Percentiles rank a stretch among this genome's conserved stretches.
These are phyloP conservation scores for Pyrrhia umbra DNA, from an alignment of 2,888 invertebrate species.

Conservation along the genomic window DNA sequence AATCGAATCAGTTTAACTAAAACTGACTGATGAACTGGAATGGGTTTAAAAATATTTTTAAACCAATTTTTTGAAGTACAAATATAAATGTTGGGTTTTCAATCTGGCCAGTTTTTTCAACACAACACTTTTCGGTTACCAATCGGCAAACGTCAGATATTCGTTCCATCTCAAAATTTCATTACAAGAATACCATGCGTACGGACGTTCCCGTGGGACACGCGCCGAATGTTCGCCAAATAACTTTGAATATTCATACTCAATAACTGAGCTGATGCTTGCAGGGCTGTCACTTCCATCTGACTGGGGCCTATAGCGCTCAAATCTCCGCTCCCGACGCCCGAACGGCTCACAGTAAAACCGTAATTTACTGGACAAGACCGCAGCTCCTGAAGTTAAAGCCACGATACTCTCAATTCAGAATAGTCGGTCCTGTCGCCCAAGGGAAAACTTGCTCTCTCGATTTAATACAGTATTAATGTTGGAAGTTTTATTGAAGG, in stretches of 20 bases:
- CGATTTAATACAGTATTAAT: slow-evolving; percentile 29
- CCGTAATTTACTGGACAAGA: slow-evolving; percentile 47
- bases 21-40: background rate
- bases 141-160: slow-evolving; percentile 30
- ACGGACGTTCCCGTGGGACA: slow-evolving; percentile 38
- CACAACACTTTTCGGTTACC: slow-evolving; percentile 14
- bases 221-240: slow-evolving; percentile 58
- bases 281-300: slow-evolving; percentile 35
- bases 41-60: no score
- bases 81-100: background rate
- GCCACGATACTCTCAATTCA: slow-evolving; percentile 18
- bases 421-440: slow-evolving; percentile 2
- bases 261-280: slow-evolving; percentile 52
- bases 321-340: slow-evolving; percentile 25
- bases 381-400: slow-evolving; percentile 32
- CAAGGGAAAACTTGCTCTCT: slow-evolving; percentile 28
- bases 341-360: slow-evolving; percentile 26
- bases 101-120: background rate
- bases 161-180: slow-evolving; percentile 47
- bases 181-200: slow-evolving; percentile 45
- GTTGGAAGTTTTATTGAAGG: slow-evolving; percentile 25
- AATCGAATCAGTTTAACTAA: slow-evolving; percentile 8
- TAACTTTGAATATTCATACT: slow-evolving; percentile 70
- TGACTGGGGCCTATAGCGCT: slow-evolving; percentile 26
- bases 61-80: no score